Conservation (phyloP, 2,888 invertebrate species). For the Synanthedon formicaeformis region DNA sequence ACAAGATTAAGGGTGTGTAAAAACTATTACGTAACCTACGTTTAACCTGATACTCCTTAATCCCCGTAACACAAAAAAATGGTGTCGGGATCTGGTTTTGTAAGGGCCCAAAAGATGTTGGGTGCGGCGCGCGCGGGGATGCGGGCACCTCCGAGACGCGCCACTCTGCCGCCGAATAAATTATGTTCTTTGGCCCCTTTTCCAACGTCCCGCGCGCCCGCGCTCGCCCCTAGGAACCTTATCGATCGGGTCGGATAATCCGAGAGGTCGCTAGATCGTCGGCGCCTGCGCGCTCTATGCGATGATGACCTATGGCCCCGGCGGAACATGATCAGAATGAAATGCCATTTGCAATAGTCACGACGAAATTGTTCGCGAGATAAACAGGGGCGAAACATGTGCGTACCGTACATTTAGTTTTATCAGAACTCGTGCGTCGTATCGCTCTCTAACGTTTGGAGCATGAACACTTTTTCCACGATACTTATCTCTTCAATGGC, state of each 20-base stretch:
- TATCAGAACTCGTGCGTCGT: background rate
- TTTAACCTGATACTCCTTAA: slow-evolving; percentile 60
- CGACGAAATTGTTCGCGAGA: slow-evolving; percentile 25
- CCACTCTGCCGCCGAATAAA: slow-evolving; percentile 68
- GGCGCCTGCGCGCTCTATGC: slow-evolving; percentile 33
- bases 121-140: slow-evolving; percentile 16
- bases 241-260: slow-evolving; percentile 62
- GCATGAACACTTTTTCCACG: slow-evolving; percentile 1
- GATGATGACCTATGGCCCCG: slow-evolving; percentile 40
- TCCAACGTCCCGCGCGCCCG: slow-evolving; percentile 22
- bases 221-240: slow-evolving; percentile 30
- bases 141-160: slow-evolving; percentile 56
- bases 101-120: slow-evolving; percentile 16
- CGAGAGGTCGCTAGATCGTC: slow-evolving; percentile 50
- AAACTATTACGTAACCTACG: slow-evolving; percentile 61
- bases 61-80: slow-evolving; percentile 46
- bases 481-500: slow-evolving; percentile 17
- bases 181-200: slow-evolving; percentile 45
- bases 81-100: slow-evolving; percentile 39
- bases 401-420: slow-evolving; percentile 3
- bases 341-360: slow-evolving; percentile 53
- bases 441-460: background rate
- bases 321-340: slow-evolving; percentile 24
- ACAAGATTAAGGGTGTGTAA: slow-evolving; percentile 57
- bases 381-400: slow-evolving; percentile 18